Evolutionary conservation across 2,797 vertebrate species (phyloP).

Genomic region (Novumbra hubbsi): DNA sequence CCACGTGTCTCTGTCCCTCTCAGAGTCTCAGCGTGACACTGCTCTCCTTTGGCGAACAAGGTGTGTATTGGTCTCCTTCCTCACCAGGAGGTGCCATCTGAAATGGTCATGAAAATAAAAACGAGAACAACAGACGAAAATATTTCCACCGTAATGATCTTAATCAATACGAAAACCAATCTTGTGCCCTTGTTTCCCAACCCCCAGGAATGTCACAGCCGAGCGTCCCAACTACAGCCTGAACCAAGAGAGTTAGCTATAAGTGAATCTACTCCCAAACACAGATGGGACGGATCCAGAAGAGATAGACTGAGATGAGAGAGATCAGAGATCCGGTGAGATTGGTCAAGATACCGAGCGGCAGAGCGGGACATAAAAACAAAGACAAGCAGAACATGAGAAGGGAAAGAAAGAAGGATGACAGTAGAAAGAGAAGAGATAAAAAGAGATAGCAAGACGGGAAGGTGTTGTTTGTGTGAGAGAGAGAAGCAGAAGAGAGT

Average conservation of each 20-base stretch:
- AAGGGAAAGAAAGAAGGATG: neutral
- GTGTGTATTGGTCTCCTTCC: conserved; percentile 10
- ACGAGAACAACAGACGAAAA: neutral
- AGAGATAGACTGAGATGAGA: neutral
- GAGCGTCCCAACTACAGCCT: conserved; percentile 37
- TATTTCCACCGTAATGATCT: conserved; percentile 37
- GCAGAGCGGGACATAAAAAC: conserved; percentile 19
- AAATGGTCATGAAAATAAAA: conserved; percentile 23
- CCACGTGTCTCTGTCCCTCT: conserved; percentile 20
- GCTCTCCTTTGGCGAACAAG: conserved; percentile 17
- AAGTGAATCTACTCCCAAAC: neutral
- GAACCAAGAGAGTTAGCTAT: conserved; percentile 29
- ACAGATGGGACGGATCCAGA: neutral
- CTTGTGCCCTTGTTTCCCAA: conserved; percentile 40
- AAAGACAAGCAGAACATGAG: conserved; percentile 1
- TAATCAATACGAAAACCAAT: conserved; percentile 50
- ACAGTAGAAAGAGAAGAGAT: conserved; percentile 40
- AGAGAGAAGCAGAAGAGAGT: neutral
- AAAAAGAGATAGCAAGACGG: conserved; percentile 22
- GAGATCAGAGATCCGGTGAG: neutral
- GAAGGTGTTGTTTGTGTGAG: neutral
- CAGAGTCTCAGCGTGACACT: conserved; percentile 11
- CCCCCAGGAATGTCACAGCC: conserved; percentile 45
- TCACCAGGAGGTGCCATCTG: conserved; percentile 34
- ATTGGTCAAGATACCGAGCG: conserved; percentile 4